Evolutionary conservation across 2,888 invertebrate species (phyloP).

Genomic region (Agriopis aurantiaria): DNA sequence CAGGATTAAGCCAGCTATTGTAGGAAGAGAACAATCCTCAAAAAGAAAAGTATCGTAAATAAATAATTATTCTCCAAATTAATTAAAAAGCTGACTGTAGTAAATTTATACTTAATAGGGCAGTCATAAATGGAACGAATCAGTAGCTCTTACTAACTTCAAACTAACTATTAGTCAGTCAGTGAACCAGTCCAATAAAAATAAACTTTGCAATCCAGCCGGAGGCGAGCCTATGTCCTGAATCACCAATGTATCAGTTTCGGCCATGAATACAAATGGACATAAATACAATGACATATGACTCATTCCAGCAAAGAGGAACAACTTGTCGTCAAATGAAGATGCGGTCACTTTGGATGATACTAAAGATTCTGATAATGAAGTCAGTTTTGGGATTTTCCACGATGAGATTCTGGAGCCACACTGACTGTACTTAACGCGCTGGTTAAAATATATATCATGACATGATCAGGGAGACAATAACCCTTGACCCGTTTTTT

Average conservation of each 20-base stretch:
- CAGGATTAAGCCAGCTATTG: no score
- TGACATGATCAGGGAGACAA: no score
- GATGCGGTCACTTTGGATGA: neutral
- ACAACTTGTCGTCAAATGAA: neutral
- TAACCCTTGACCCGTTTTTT: no score
- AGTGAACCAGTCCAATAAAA: constrained; percentile 40
- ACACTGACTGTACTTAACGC: neutral
- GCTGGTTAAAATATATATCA: neutral
- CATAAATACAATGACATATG: constrained; percentile 66
- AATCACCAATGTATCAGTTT: constrained; percentile 68
- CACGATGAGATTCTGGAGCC: neutral
- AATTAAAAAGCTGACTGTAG: no score
- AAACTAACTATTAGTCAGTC: constrained; percentile 37
- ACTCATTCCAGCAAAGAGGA: constrained; percentile 54
- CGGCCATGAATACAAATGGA: constrained; percentile 70
- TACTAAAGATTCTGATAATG: neutral
- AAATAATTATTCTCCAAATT: no score
- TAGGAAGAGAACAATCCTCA: no score
- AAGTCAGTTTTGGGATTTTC: neutral
- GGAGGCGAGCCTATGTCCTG: constrained; percentile 61
- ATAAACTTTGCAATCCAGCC: constrained; percentile 32
- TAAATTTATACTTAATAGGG: neutral
- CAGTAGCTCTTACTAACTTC: constrained; percentile 19
- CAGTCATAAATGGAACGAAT: constrained; percentile 5
- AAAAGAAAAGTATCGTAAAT: no score